Percentiles rank a stretch among this genome's conserved stretches.
Conservation (phyloP, 2,797 vertebrate genomes). For the Manis pentadactyla region DNA sequence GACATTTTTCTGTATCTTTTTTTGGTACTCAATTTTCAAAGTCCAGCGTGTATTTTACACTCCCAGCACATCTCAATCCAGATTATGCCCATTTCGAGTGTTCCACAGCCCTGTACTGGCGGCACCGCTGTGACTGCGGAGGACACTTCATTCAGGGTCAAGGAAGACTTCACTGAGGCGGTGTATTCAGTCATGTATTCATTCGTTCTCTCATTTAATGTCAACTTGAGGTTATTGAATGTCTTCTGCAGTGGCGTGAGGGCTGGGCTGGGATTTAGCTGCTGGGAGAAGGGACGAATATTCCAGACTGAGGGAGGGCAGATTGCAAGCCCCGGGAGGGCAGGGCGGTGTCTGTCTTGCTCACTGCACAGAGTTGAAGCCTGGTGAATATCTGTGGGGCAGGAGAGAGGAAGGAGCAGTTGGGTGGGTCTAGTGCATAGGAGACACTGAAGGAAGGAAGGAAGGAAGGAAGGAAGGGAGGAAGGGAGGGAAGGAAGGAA, state of each 20-base stretch:
- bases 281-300: neutral
- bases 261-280: neutral
- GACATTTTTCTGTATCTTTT: neutral
- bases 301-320: neutral
- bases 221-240: neutral
- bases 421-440: neutral
- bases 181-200: neutral
- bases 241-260: neutral
- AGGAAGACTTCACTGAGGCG: neutral
- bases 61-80: neutral
- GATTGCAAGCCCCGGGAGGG: neutral
- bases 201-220: neutral
- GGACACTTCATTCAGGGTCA: neutral
- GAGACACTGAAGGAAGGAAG: neutral
- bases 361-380: neutral
- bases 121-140: neutral
- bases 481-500: neutral
- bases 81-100: neutral
- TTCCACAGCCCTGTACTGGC: neutral
- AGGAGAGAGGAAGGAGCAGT: neutral
- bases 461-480: neutral
- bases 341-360: neutral
- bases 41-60: neutral
- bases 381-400: neutral
- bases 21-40: neutral